These are phyloP conservation scores for Furnarius figulus DNA, from an alignment of 2,113 vertebrate species.

Conservation along the genomic window DNA sequence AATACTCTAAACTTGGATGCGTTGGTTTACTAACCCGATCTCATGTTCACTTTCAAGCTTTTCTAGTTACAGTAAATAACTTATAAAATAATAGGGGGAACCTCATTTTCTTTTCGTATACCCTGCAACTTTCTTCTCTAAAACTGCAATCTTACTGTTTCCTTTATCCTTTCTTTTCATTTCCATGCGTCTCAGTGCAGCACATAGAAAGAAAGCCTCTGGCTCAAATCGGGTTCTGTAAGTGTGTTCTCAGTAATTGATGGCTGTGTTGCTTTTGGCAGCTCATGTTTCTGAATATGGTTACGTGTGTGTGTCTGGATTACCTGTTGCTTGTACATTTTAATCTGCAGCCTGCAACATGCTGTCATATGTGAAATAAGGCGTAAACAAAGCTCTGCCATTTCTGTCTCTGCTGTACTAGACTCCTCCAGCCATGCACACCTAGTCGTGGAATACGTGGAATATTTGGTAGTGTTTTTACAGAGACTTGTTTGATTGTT, in stretches of 20 bases:
- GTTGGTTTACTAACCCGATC: neutral
- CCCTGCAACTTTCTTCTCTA: neutral
- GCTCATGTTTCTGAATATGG: neutral
- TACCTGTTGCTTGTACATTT: neutral
- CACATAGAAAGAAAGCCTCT: conserved; percentile 64
- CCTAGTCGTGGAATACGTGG: neutral
- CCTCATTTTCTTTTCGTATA: neutral
- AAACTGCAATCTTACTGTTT: neutral
- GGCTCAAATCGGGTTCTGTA: conserved; percentile 75
- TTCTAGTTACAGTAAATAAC: neutral
- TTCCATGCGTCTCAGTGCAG: conserved; percentile 53
- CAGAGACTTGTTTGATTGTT: neutral
- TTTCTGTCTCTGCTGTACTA: neutral
- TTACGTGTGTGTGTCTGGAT: neutral
- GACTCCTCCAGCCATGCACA: neutral
- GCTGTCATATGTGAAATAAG: neutral
- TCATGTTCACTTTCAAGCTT: neutral
- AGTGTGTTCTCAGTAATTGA: conserved; percentile 50
- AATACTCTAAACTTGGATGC: neutral
- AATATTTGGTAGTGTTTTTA: neutral
- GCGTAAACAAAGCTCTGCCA: neutral
- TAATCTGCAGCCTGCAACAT: neutral
- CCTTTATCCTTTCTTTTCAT: conserved; percentile 13
- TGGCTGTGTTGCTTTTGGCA: neutral
- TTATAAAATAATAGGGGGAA: neutral